Evolutionary conservation across 2,113 vertebrate species (phyloP), one percentile per base, ranked within the genome.

Genomic region (Nipponia nippon): DNA sequence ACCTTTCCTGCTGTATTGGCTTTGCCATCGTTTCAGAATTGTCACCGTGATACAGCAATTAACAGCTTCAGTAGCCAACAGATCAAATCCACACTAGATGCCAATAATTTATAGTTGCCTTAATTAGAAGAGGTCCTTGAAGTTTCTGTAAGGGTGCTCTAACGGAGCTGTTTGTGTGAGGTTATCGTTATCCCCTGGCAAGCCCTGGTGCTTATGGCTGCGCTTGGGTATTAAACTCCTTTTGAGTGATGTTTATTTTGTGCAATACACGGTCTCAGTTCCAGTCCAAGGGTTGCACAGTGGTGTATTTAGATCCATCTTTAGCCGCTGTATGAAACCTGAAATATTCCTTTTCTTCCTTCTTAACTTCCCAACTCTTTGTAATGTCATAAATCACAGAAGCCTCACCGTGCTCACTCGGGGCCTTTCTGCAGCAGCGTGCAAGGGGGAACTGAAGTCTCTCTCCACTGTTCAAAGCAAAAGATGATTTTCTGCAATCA

Each of bases 401-500:
- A 50, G 18, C 11, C n/a, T 77, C 78, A 3, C 55, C 0, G 1
- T 17, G 34, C 76, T 81, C 1, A 0, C 66, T 42, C 79, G 13
- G 49, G 83, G 72, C 40, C 30, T 2, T 29, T 6, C 44, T 44
- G 67, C 78, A 81, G 86, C 69, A 13, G 46, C 3, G 1, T 16
- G n/a, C 15, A 3, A 6, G 16, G 8, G 23, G 62, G 40, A 32
- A 6, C 49, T 53, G 30, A 18, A n/a, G 40, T 36, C 32, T 89
- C 59, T 40, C 75, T 55, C 59, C n/a, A 0, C 47, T 79, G 11
- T 36, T 91, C 70, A 69, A 71, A 95, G 76, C 55, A 65, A 88
- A 88, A 69, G 22, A 62, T 50, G 63, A 47, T 76, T 91, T 96
- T 85, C 91, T 83, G 63, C 73, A 61, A 21, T 69, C 63, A 2